These are phyloP conservation scores for Resseliella maxima DNA, from an alignment of 2,888 invertebrate genomes.

Conservation along the genomic window DNA sequence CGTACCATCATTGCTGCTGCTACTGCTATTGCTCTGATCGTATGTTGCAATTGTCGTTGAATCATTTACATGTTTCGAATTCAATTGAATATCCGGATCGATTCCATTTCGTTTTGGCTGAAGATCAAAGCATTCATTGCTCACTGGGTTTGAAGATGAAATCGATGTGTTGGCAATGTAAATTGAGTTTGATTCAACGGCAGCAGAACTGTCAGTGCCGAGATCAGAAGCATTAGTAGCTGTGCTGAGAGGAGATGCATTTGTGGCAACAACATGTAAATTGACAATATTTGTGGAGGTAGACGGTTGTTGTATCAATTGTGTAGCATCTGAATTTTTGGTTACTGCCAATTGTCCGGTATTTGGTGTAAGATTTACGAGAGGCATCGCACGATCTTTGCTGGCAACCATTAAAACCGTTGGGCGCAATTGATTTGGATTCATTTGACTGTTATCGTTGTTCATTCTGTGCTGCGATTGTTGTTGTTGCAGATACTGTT, in stretches of 20 bases:
- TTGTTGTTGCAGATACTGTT: background rate
- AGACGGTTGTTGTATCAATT: background rate
- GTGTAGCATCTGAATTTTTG: background rate
- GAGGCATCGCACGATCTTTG: slow-evolving; percentile 57
- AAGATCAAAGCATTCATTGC: slow-evolving; percentile 33
- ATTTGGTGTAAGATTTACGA: background rate
- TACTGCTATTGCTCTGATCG: background rate
- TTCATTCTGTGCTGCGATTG: background rate
- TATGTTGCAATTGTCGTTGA: background rate
- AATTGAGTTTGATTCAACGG: too few species aligned
- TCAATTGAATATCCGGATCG: background rate
- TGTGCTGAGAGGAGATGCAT: too few species aligned
- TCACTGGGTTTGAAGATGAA: slow-evolving; percentile 23
- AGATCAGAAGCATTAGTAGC: too few species aligned
- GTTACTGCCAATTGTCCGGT: background rate
- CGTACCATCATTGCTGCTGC: slow-evolving; percentile 58
- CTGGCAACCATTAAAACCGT: slow-evolving; percentile 60
- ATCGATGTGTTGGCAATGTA: too few species aligned
- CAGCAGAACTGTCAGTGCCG: background rate
- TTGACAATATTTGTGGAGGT: slow-evolving; percentile 32
- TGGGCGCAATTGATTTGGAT: slow-evolving; percentile 59
- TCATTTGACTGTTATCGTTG: slow-evolving; percentile 46
- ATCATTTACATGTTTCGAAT: background rate
- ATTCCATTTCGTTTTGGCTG: background rate
- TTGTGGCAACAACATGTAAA: background rate